A percentile compares a stretch with the other conserved stretches of the same genome.
Evolutionary conservation across 1,140 invertebrate genomes (phyloP).

Genomic region (Lasioglossum baleicum): DNA sequence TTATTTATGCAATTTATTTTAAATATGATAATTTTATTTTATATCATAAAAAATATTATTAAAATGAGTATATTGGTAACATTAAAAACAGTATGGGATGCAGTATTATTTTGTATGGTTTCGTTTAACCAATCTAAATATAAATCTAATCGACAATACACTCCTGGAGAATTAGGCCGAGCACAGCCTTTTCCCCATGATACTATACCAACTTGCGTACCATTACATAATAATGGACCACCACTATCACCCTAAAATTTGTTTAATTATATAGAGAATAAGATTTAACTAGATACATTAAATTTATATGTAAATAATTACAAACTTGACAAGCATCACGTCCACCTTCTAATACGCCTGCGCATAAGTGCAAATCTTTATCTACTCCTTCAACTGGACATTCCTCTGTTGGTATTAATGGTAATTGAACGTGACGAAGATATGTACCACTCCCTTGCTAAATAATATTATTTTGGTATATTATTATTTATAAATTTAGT

Average conservation of each 20-base stretch:
- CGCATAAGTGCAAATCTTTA: conserved; percentile 77
- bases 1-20: too few relatives aligned
- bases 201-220: conserved; percentile 81
- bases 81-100: too few relatives aligned
- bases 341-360: conserved; percentile 80
- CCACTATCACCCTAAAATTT: conserved; percentile 73
- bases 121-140: conserved; percentile 82
- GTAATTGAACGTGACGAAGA: conserved; percentile 59
- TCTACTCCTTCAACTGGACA: conserved; percentile 46
- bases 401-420: conserved; percentile 54
- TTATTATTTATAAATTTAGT: too few relatives aligned
- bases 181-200: conserved; percentile 89
- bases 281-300: too few relatives aligned
- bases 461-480: too few relatives aligned
- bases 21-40: too few relatives aligned
- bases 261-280: too few relatives aligned
- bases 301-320: conserved; percentile 18
- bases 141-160: conserved; percentile 85
- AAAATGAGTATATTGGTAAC: too few relatives aligned
- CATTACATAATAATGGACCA: conserved; percentile 70
- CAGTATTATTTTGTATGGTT: conserved; percentile 58
- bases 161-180: conserved; percentile 83
- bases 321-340: conserved; percentile 81
- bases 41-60: too few relatives aligned
- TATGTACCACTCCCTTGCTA: conserved; percentile 39